phyloP scores from a whole-genome alignment of 2,113 vertebrate genomes.

The Clarias magur region DNA sequence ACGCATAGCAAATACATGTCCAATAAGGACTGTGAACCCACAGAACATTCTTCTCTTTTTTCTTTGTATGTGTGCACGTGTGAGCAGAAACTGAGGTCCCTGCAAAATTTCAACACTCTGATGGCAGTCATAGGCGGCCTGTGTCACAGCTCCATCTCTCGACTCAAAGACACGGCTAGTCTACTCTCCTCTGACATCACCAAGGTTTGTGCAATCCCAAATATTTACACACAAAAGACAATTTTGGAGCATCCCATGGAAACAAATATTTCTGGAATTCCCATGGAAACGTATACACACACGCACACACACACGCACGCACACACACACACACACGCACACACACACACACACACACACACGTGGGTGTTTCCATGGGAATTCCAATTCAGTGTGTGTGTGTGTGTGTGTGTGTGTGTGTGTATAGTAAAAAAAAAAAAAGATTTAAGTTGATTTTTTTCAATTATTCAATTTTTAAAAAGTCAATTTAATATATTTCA shows the following conservation, averaged over 20 bases:
- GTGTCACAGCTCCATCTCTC: constrained; percentile 88
- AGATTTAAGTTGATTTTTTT: too few relatives aligned
- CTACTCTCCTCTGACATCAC: constrained; percentile 83
- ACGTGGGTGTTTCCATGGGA: too few relatives aligned
- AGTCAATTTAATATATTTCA: too few relatives aligned
- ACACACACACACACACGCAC: too few relatives aligned
- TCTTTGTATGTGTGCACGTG: background rate
- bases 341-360: too few relatives aligned
- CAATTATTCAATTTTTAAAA: too few relatives aligned
- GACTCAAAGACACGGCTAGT: constrained; percentile 86
- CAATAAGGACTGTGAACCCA: constrained; percentile 3
- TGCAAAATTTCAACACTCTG: constrained; percentile 91
- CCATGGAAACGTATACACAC: background rate
- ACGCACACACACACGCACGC: too few relatives aligned
- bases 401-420: too few relatives aligned
- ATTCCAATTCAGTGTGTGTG: too few relatives aligned
- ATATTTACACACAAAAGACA: constrained; percentile 21
- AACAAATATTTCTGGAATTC: too few relatives aligned
- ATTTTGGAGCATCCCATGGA: constrained; percentile 1
- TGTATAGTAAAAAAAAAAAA: too few relatives aligned
- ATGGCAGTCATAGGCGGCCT: constrained; percentile 90
- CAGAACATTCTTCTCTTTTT: background rate
- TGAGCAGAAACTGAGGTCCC: constrained; percentile 76
- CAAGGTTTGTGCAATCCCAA: constrained; percentile 73
- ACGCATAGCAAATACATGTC: background rate